These are phyloP conservation scores for Eristalis arbustorum DNA, from an alignment of 2,888 invertebrate species.

Conservation along the genomic window DNA sequence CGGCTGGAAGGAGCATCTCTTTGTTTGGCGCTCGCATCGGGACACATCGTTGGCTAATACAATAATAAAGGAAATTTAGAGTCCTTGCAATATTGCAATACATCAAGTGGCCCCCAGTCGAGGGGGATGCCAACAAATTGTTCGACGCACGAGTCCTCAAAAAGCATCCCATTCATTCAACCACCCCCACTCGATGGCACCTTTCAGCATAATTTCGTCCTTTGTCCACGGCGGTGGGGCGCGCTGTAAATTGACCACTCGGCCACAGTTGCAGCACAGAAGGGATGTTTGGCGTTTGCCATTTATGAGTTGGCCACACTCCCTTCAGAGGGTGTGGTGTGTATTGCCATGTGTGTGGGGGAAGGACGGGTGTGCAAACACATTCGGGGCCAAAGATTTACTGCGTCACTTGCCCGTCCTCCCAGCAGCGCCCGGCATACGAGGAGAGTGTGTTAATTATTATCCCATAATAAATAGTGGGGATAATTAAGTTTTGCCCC, in stretches of 20 bases:
- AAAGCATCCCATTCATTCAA: constrained; percentile 8
- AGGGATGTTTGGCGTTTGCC: constrained; percentile 40
- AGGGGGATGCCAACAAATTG: constrained; percentile 69
- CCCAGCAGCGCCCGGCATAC: constrained; percentile 16
- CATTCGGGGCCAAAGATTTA: constrained; percentile 56
- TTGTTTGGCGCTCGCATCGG: constrained; percentile 29
- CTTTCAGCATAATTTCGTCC: constrained; percentile 53
- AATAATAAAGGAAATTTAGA: constrained; percentile 65
- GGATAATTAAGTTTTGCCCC: constrained; percentile 65
- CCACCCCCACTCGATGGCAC: constrained; percentile 2
- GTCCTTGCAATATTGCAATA: constrained; percentile 64
- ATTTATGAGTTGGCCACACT: constrained; percentile 42
- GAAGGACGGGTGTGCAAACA: constrained; percentile 14
- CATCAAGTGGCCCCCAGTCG: constrained; percentile 54
- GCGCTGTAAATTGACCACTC: constrained; percentile 63
- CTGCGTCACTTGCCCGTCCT: constrained; percentile 59
- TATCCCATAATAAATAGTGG: constrained; percentile 69
- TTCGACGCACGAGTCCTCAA: constrained; percentile 40
- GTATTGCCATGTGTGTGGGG: background rate
- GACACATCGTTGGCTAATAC: constrained; percentile 54
- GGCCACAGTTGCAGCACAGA: constrained; percentile 53
- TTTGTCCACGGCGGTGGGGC: constrained; percentile 44
- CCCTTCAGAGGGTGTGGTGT: background rate
- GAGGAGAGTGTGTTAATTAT: constrained; percentile 68
- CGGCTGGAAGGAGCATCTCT: constrained; percentile 30